Evolutionary conservation across 2,888 invertebrate genomes (phyloP), one percentile per base, ranked within the genome.

Genomic region (Xestia ashworthii): DNA sequence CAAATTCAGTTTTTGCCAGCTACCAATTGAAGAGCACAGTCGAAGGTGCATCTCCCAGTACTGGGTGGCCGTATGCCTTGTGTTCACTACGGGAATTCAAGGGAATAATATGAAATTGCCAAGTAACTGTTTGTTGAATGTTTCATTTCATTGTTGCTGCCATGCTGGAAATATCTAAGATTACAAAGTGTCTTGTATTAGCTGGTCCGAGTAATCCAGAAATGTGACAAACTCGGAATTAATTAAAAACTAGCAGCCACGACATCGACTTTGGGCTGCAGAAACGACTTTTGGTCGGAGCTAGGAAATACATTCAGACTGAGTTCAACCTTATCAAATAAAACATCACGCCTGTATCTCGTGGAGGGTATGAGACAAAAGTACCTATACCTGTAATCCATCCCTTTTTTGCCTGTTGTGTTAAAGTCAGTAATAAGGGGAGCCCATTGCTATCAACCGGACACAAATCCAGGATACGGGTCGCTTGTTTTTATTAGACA

Each of bases 1-100:
- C 96, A 96, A 96, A 96, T 96, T 94, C 94, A 95, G 94, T 96
- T 96, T 96, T 96, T 96, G 95, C 94, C 93, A 93, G 93, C 92
- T 92, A 94, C 95, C 96, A 94, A 96, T 96, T 95, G 95, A 94
- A 90, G 90, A 93, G 93, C 90, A 91, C 91, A 92, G 89, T 93
- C 91, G 91, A 92, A 90, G 89, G 89, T 88, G 90, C 91, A 90
- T 91, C 90, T 91, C 89, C 82, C 90, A 82, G 84, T 87, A 87
- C 93, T 94, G 95, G 95, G 95, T 95, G 96, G 95, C 93, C 95
- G 77, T 82, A 81, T 84, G 78, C 64, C 64, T 16, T 32, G 60
- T 58, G 58, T 81, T 79, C 85, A 81, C 81, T 71, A 80, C 69
- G 77, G 58, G 74, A 77, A 81, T 80, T 73, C 75, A 74, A 81